Evolutionary conservation across 2,888 invertebrate genomes (phyloP), one percentile per base, ranked within the genome.

Genomic region (Coecobrya sp.): DNA sequence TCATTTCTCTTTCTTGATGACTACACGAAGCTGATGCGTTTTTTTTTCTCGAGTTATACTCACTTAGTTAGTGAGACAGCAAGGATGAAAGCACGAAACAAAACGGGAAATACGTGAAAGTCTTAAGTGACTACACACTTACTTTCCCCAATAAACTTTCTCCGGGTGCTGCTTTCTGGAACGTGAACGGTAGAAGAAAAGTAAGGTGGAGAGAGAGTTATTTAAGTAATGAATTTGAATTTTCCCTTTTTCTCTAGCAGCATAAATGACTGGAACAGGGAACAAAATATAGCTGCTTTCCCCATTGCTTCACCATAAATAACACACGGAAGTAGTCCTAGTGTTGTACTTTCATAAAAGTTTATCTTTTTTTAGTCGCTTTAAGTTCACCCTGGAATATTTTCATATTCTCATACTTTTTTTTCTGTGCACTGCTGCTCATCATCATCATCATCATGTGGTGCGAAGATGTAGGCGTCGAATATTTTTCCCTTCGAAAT

Each of bases 151-250:
- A 7, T 7, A 7, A 65, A 65, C 25, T 65, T 65, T 65, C 25
- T 10, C 65, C 19, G 49, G 49, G n/a, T 62, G 0, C 11, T 62
- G 19, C 25, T 65, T 4, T 49, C 11, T 1, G 11, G 1, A 13
- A 49, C 49, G 42, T 52, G 52, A 13, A 52, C 1, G 16, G 52
- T 52, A 55, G 13, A n/a, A 19, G 13, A n/a, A 1, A 16, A 55
- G 19, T 16, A 13, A 36, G 36, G 36, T 36, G 7, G 59, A 65
- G 25, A 65, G 68, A 68, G 52, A 62, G 82, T 62, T 82, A 45
- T 59, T 82, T 82, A 82, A 62, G 82, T 82, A 82, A 82, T 82
- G 62, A 82, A 82, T 82, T 82, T 82, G 42, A 59, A 82, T 82
- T 82, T n/a, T 42, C 59, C 62, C 27, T 55, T 55, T 49, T 22